phyloP scores from a whole-genome alignment of 1,140 invertebrate genomes.

The Drosophila azteca region DNA sequence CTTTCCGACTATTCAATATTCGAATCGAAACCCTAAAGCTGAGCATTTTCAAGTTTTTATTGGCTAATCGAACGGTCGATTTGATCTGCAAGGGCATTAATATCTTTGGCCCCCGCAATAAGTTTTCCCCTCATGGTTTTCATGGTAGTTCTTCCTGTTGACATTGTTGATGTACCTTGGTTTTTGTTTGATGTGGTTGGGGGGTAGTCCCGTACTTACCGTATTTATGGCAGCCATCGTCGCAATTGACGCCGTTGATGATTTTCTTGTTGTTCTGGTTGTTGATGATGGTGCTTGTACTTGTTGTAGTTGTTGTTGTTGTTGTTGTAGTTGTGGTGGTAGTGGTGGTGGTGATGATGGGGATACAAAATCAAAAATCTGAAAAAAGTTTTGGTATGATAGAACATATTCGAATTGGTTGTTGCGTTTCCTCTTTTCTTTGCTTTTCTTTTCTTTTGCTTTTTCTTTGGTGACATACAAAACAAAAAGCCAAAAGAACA shows the following conservation, averaged over 20 bases:
- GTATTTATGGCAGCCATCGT: slow-evolving; percentile 83
- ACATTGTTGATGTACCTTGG: slow-evolving; percentile 19
- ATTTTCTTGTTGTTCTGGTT: slow-evolving; percentile 53
- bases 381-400: slow-evolving; percentile 79
- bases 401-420: slow-evolving; percentile 69
- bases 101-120: too few species aligned
- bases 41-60: too few species aligned
- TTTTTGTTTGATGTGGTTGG: slow-evolving; percentile 19
- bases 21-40: too few species aligned
- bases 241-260: slow-evolving; percentile 76
- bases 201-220: slow-evolving; percentile 72
- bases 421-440: slow-evolving; percentile 35
- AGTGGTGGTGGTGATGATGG: slow-evolving; percentile 80
- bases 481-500: slow-evolving; percentile 28
- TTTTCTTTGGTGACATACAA: slow-evolving; percentile 48
- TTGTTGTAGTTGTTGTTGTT: slow-evolving; percentile 64
- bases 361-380: slow-evolving; percentile 82
- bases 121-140: background rate
- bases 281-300: slow-evolving; percentile 55
- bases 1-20: too few species aligned
- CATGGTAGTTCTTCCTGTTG: slow-evolving; percentile 46
- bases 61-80: too few species aligned
- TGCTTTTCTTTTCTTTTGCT: slow-evolving; percentile 22
- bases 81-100: too few species aligned
- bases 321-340: slow-evolving; percentile 70